Percentiles rank a stretch among this genome's conserved stretches.
phyloP scores from a whole-genome alignment of 2,888 invertebrate species.

The Drosophila longiperda region DNA sequence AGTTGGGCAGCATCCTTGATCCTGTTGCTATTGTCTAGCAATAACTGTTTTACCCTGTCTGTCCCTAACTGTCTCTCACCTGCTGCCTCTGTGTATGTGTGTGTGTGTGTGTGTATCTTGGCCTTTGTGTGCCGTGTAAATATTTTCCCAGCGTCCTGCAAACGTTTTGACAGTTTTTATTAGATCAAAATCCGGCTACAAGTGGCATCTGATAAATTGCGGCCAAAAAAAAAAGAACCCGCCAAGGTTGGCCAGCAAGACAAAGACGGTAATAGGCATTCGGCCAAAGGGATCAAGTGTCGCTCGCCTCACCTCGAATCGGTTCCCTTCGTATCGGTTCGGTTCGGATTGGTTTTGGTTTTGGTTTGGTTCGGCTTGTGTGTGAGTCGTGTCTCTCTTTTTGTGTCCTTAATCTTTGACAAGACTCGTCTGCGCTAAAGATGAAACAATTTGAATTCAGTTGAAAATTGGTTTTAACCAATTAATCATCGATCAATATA shows the following conservation, averaged over 20 bases:
- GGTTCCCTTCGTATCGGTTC: neutral
- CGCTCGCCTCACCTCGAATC: slow-evolving; percentile 7
- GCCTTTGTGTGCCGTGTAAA: slow-evolving; percentile 69
- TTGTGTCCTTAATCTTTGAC: slow-evolving; percentile 16
- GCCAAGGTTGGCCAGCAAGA: slow-evolving; percentile 32
- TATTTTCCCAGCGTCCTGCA: slow-evolving; percentile 79
- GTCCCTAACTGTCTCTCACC: slow-evolving; percentile 23
- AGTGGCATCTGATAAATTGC: slow-evolving; percentile 79
- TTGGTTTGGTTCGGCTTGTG: neutral
- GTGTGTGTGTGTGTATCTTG: slow-evolving; percentile 17
- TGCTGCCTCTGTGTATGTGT: neutral
- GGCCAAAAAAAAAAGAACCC: slow-evolving; percentile 49
- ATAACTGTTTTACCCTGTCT: slow-evolving; percentile 61
- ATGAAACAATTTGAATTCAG: slow-evolving; percentile 30
- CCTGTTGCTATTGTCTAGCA: slow-evolving; percentile 58
- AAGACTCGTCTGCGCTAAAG: slow-evolving; percentile 19
- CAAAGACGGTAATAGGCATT: slow-evolving; percentile 30
- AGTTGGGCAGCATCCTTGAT: slow-evolving; percentile 54
- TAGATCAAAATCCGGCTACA: slow-evolving; percentile 75
- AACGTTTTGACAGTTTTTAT: slow-evolving; percentile 83
- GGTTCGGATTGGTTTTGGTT: neutral
- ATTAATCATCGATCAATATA: slow-evolving; percentile 10
- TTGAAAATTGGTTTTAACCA: slow-evolving; percentile 13
- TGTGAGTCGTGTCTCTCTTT: slow-evolving; percentile 1
- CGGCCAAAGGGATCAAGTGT: slow-evolving; percentile 54